Evolutionary conservation across 2,888 invertebrate species (phyloP), one percentile per base, ranked within the genome.

Genomic region (Thymelicus sylvestris): DNA sequence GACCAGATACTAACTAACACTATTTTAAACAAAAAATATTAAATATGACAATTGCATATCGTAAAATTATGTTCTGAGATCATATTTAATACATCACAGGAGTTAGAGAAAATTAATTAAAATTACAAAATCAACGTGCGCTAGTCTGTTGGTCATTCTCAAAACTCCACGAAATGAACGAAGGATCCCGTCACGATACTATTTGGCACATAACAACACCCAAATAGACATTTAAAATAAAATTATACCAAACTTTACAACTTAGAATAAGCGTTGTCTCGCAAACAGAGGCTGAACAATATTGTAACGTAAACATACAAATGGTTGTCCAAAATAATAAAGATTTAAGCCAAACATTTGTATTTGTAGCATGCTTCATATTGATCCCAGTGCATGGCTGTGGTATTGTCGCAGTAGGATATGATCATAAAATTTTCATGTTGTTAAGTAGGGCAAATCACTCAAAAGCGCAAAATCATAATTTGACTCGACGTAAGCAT

Each of bases 31-130:
- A 81, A 84, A 84, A 75, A 84, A 85, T 83, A 91, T 91, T 91
- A 90, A 89, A 91, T 89, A 92, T 91, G 93, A 91, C 86, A 87
- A 89, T 89, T 89, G 89, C 84, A 89, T 90, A 91, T 87, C 92
- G 89, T 90, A 87, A 88, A 91, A 93, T 93, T 89, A 94, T 93
- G 89, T 92, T 91, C 90, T 94, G 95, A 95, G 95, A 95, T 95
- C 95, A 95, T 94, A 94, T 94, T 95, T 95, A 95, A 95, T 95
- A 95, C 95, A 95, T 95, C 95, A 95, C 95, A 95, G 95, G 95
- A 94, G 94, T 95, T 93, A 92, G 90, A 90, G 92, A 87, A 89
- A 82, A 81, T 82, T 81, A 75, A 81, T 76, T 80, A 83, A 83
- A 80, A 83, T 84, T 82, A 82, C 74, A 78, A 76, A 74, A 75